Conservation (phyloP, 1,140 invertebrate species). For the Trichomalopsis sarcophagae region DNA sequence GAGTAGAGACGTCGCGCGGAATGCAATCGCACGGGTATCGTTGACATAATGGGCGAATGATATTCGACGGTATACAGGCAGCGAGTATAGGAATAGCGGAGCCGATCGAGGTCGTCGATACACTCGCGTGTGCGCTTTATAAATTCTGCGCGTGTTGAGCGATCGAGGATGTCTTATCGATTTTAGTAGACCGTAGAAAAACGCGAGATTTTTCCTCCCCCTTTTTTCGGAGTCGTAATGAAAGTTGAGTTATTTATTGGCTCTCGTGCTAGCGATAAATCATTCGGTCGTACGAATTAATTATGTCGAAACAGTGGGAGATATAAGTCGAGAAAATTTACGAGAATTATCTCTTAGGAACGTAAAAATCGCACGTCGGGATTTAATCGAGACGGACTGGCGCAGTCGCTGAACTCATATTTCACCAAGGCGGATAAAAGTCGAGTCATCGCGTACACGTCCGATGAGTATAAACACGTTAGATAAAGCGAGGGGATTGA, state of each 20-base stretch:
- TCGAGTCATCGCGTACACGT: neutral
- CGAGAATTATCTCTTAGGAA: neutral
- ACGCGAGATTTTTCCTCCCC: neutral
- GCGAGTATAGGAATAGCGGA: constrained; percentile 22
- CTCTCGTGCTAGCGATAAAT: neutral
- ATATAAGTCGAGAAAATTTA: neutral
- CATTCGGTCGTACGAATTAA: neutral
- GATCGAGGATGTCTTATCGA: neutral
- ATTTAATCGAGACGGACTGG: neutral
- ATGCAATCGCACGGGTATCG: constrained; percentile 45
- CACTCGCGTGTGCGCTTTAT: constrained; percentile 1
- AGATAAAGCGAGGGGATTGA: constrained; percentile 16
- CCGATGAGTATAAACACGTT: constrained; percentile 8
- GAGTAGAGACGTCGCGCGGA: constrained; percentile 8
- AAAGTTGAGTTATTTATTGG: neutral
- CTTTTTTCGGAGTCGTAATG: neutral
- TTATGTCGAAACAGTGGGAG: no score
- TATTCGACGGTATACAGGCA: constrained; percentile 13
- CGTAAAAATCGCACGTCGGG: neutral
- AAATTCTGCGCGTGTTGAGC: constrained; percentile 27
- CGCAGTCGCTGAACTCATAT: constrained; percentile 32
- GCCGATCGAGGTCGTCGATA: constrained; percentile 59
- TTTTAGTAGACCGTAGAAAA: neutral
- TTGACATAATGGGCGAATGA: constrained; percentile 61
- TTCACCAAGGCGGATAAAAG: constrained; percentile 24